A percentile compares a stretch with the other conserved stretches of the same genome.
Conservation (phyloP, 2,113 vertebrate genomes). For the Leiothrix lutea region DNA sequence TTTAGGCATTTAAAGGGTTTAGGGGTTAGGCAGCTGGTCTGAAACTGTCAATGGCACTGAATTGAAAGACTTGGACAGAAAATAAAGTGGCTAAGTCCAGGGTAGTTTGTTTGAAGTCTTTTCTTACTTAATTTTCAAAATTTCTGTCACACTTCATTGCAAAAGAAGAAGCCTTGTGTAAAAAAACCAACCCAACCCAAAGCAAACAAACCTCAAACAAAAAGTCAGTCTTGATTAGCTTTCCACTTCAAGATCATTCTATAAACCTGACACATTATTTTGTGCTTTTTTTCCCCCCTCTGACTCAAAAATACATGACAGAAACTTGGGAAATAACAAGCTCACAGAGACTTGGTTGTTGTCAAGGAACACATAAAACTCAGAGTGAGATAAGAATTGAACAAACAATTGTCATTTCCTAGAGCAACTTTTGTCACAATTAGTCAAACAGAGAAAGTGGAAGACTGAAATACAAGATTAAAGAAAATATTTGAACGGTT, state of each 20-base stretch:
- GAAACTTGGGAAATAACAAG: neutral
- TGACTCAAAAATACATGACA: neutral
- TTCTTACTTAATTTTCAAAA: neutral
- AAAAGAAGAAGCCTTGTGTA: neutral
- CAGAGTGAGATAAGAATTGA: neutral
- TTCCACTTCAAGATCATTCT: neutral
- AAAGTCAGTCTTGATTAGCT: neutral
- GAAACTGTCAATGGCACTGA: neutral
- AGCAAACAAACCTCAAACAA: neutral
- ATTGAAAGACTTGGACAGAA: neutral
- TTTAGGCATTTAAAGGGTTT: neutral
- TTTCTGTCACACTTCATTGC: neutral
- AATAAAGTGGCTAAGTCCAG: neutral
- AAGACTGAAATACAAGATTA: neutral
- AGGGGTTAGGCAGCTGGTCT: neutral
- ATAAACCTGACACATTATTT: neutral
- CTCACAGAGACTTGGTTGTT: neutral
- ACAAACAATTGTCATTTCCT: neutral
- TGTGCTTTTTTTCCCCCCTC: fast-evolving
- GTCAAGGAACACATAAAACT: neutral
- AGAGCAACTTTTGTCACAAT: neutral
- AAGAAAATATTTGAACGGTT: neutral
- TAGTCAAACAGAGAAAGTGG: neutral
- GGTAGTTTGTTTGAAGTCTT: neutral
- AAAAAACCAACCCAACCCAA: neutral